Base-by-base conservation (phyloP, 1,140 invertebrate species). In the Neotoxoptera formosana region DNA sequence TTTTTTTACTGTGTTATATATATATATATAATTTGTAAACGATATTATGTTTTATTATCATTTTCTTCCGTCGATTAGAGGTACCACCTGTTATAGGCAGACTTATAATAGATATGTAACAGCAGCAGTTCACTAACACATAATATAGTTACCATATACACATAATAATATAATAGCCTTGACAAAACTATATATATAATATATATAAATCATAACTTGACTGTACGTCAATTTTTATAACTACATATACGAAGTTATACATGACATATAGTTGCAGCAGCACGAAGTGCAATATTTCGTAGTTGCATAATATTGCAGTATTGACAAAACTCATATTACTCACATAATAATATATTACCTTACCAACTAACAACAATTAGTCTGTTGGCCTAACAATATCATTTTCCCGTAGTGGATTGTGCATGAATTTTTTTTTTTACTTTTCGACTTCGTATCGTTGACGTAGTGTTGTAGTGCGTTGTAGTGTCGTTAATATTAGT, bases 81-180 rank as follows among this genome's bases (percentile, higher is more conserved):
- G 30, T 76, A 34, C 17, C 60, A n/a, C 60, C 60, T 76, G 60
- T 76, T 76, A 76, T 76, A 76, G 30, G 60, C 14, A n/a, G 60
- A 76, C 60, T 76, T n/a, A 76, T 76, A 76, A 76, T 76, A 76
- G n/a, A 76, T 76, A 76, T 76, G 14, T n/a, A 76, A 76, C 30
- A 76, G 76, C 47, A 84, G 83, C 91, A 83, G 47, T 92, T 92
- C 36, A 92, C 91, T 83, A 83, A 83, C 67, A 92, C 47, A 84
- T 81, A 91, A 83, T 81, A 84, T 91, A 91, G 90, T 91, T n/a
- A 91, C 90, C n/a, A n/a, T 89, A 25, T 92, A 92, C 76, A 92
- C 91, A 92, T 84, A n/a, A n/a, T n/a, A n/a, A n/a, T n/a, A 47
- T 60, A 25, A 76, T 90, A 60, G 91, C 67, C 60, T 92, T 83